phyloP scores from a whole-genome alignment of 2,113 vertebrate species.

The Sinocyclocheilus anshuiensis region DNA sequence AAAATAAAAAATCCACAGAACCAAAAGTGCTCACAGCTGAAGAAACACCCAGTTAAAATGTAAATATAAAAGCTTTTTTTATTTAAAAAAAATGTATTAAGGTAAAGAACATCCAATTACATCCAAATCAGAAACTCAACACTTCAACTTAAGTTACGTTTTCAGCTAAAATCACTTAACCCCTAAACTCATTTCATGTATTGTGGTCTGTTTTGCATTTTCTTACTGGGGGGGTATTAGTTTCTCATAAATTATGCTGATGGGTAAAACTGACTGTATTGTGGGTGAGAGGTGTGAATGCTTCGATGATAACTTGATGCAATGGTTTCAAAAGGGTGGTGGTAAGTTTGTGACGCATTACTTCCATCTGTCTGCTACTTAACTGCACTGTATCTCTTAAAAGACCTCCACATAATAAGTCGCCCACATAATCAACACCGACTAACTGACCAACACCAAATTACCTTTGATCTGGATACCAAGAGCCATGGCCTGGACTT shows the following conservation, averaged over 20 bases:
- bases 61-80: no score
- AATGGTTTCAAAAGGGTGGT: not conserved
- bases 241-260: constrained; percentile 45
- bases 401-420: constrained; percentile 11
- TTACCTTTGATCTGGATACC: constrained; percentile 1
- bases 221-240: not conserved
- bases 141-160: not conserved
- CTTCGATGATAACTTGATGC: not conserved
- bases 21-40: no score
- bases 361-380: not conserved
- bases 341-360: constrained; percentile 30
- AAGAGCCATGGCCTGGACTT: constrained; percentile 13
- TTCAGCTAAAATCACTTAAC: not conserved
- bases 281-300: constrained; percentile 45
- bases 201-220: not conserved
- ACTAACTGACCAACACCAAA: not conserved
- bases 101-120: not conserved
- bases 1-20: no score
- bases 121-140: not conserved
- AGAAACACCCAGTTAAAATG: no score
- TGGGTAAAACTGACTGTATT: not conserved
- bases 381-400: constrained; percentile 15
- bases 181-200: not conserved
- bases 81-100: no score
- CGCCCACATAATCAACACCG: not conserved